Percentiles rank a stretch among this genome's conserved stretches.
Evolutionary conservation across 2,113 vertebrate genomes (phyloP).

Genomic region (Puntigrus tetrazona): DNA sequence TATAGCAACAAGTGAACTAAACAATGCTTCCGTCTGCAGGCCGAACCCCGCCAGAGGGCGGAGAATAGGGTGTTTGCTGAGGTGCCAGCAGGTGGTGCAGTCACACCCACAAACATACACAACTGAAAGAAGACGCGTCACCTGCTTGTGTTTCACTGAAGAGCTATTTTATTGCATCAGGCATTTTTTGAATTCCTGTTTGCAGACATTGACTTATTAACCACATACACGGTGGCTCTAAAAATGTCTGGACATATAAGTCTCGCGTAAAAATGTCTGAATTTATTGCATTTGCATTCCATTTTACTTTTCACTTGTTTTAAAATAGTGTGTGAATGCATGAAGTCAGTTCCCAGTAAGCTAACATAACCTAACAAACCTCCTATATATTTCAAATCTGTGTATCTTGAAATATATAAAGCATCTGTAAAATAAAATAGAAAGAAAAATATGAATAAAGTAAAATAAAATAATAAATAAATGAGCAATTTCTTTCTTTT

Average conservation of each 20-base stretch:
- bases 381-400: neutral
- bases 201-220: neutral
- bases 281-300: neutral
- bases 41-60: neutral
- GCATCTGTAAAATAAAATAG: neutral
- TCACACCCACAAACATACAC: neutral
- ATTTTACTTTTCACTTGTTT: neutral
- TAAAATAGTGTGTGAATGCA: neutral
- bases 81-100: conserved; percentile 52
- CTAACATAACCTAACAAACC: neutral
- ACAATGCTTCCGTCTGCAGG: conserved; percentile 38
- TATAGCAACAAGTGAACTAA: conserved; percentile 47
- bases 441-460: neutral
- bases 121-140: neutral
- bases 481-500: no score
- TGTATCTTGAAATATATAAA: neutral
- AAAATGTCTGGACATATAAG: neutral
- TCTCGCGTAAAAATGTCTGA: neutral
- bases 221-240: neutral
- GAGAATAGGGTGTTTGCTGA: neutral
- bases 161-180: conserved; percentile 4
- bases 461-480: no score
- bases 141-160: neutral
- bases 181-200: neutral
- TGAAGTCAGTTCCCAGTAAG: no score